phyloP scores from a whole-genome alignment of 1,140 invertebrate genomes.

The Dryas iulia region DNA sequence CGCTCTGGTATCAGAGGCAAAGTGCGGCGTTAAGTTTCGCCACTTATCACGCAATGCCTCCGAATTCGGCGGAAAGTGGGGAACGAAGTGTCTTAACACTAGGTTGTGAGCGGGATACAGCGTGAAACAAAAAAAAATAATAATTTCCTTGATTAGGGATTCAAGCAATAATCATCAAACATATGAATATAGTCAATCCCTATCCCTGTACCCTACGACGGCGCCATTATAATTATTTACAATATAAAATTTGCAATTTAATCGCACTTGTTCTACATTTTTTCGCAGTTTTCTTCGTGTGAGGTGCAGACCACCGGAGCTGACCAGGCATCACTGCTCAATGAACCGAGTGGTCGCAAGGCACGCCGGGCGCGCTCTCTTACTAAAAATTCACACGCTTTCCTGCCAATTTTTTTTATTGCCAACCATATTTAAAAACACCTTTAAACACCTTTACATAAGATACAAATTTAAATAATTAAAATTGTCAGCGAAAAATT shows the following conservation, averaged over 20 bases:
- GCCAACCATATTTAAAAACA: neutral
- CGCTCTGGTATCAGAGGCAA: no score
- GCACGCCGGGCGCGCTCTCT: constrained; percentile 40
- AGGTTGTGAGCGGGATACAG: no score
- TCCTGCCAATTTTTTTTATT: constrained; percentile 15
- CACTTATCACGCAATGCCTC: no score
- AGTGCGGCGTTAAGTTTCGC: no score
- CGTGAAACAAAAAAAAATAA: no score
- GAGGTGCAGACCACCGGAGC: constrained; percentile 54
- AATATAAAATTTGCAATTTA: constrained; percentile 2
- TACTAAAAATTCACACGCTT: constrained; percentile 40
- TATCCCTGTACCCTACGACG: no score
- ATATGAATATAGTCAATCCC: no score
- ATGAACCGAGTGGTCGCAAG: constrained; percentile 50
- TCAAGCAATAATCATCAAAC: no score
- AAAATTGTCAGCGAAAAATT: neutral
- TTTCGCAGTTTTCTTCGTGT: constrained; percentile 43
- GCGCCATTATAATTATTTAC: neutral
- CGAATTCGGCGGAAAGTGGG: no score
- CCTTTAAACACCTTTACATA: neutral
- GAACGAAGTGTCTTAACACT: no score
- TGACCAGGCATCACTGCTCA: constrained; percentile 58
- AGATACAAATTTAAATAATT: neutral
- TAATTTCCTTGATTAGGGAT: no score
- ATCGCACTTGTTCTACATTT: constrained; percentile 7